A percentile compares a stretch with the other conserved stretches of the same genome.
Conservation (phyloP, 2,888 invertebrate genomes). For the Epsilonema sp. region DNA sequence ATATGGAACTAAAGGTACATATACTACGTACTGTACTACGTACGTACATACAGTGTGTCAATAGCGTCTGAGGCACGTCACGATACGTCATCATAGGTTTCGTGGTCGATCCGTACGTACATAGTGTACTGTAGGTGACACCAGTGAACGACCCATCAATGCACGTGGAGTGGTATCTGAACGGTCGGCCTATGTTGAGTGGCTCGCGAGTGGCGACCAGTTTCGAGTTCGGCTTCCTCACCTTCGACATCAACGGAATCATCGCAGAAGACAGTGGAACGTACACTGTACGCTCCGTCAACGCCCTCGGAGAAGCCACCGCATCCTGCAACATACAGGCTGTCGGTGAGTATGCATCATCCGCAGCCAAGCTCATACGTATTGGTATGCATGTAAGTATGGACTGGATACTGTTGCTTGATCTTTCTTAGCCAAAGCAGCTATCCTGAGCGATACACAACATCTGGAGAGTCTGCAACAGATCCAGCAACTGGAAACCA, state of each 20-base stretch:
- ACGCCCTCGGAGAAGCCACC: slow-evolving; percentile 18
- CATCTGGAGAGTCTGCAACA: slow-evolving; percentile 27
- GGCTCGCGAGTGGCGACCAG: slow-evolving; percentile 19
- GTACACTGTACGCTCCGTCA: slow-evolving; percentile 48
- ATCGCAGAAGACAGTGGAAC: slow-evolving; percentile 73
- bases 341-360: neutral
- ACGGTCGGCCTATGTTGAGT: slow-evolving; percentile 64
- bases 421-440: slow-evolving; percentile 15
- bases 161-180: slow-evolving; percentile 94
- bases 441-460: slow-evolving; percentile 21
- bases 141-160: slow-evolving; percentile 95
- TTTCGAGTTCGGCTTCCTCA: slow-evolving; percentile 71
- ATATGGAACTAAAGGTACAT: slow-evolving; percentile 19
- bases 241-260: slow-evolving; percentile 64
- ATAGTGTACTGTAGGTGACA: slow-evolving; percentile 38
- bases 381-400: neutral
- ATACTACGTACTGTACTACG: neutral
- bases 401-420: no score
- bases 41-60: no score
- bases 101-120: no score
- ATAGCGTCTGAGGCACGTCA: no score
- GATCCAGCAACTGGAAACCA: slow-evolving; percentile 38
- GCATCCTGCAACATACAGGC: slow-evolving; percentile 1
- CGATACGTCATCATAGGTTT: no score
- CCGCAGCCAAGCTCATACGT: no score